A percentile compares a stretch with the other conserved stretches of the same genome.
These are phyloP conservation scores for Elgaria multicarinata DNA, from an alignment of 2,113 vertebrate species.

Conservation along the genomic window DNA sequence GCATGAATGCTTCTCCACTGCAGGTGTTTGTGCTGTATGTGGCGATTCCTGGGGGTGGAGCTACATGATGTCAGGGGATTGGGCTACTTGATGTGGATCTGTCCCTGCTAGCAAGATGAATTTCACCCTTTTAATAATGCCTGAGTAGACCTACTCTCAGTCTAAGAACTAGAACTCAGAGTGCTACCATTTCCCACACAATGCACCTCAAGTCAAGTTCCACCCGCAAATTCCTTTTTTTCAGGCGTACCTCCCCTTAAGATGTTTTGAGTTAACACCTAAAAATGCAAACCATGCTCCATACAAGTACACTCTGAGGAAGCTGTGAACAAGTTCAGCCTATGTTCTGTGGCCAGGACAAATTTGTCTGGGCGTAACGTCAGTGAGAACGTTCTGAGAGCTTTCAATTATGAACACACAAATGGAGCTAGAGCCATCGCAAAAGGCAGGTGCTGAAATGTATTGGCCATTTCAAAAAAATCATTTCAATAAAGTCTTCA, in stretches of 20 bases:
- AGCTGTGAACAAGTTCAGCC: not conserved
- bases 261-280: not conserved
- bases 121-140: no score
- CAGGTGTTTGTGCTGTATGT: no score
- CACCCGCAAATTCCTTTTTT: not conserved
- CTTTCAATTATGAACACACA: not conserved
- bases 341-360: not conserved
- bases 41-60: no score
- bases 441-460: conserved; percentile 24
- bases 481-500: not conserved
- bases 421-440: not conserved
- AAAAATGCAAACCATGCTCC: not conserved
- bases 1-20: no score
- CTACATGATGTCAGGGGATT: no score
- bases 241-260: not conserved
- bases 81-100: no score
- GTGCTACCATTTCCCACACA: not conserved
- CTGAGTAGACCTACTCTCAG: no score
- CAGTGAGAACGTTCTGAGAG: not conserved
- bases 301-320: not conserved
- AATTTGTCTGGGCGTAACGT: not conserved
- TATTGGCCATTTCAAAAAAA: conserved; percentile 10
- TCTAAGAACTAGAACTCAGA: not conserved
- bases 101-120: no score
- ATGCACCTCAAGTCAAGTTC: not conserved